These are phyloP conservation scores for Mayetiola destructor DNA, from an alignment of 2,888 invertebrate genomes.

Conservation along the genomic window DNA sequence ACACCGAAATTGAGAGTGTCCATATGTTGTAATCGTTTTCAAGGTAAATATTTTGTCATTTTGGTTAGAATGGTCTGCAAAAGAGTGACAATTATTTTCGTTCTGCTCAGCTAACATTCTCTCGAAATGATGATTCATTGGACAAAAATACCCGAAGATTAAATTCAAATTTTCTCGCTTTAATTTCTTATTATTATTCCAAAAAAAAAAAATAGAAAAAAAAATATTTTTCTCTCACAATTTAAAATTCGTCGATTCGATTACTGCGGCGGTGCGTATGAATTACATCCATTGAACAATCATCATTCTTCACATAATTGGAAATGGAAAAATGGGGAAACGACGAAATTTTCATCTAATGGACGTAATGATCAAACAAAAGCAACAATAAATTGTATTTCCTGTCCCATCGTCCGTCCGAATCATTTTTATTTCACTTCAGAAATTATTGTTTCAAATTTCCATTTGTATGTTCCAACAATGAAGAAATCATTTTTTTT, in stretches of 20 bases:
- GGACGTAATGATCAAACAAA: not conserved
- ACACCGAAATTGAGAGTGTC: too few species aligned
- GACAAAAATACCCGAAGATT: too few species aligned
- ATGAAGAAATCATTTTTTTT: constrained; percentile 8
- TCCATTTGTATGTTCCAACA: not conserved
- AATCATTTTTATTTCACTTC: not conserved
- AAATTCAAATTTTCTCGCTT: not conserved
- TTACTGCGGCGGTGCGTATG: not conserved
- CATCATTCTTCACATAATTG: constrained; percentile 1
- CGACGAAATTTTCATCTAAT: not conserved
- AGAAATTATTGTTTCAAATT: not conserved
- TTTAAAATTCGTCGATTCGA: not conserved
- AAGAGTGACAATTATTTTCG: too few species aligned
- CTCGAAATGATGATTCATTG: too few species aligned
- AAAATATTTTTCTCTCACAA: not conserved
- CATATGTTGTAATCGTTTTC: too few species aligned
- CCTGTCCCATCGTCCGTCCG: not conserved
- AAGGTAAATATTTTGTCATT: too few species aligned
- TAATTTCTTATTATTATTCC: too few species aligned
- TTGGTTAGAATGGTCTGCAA: too few species aligned
- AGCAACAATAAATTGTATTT: not conserved
- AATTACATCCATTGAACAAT: not conserved
- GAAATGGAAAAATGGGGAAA: not conserved
- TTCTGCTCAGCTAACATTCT: too few species aligned
- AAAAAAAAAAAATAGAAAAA: too few species aligned